phyloP scores from a whole-genome alignment of 2,113 vertebrate genomes.

The Petromus typicus region DNA sequence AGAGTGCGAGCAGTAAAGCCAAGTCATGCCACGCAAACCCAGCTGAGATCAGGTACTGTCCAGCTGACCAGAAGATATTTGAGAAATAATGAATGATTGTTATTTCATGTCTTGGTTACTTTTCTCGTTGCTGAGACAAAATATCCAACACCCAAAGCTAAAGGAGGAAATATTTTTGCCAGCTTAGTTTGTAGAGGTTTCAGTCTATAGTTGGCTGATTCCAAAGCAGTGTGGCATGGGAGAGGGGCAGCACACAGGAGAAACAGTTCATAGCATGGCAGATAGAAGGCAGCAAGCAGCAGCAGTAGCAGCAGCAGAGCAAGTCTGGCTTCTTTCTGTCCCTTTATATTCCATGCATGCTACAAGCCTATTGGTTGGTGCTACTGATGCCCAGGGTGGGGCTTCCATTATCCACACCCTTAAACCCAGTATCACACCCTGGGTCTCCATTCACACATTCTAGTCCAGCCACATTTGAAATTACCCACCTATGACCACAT shows the following conservation, averaged over 20 bases:
- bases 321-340: not conserved
- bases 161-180: not conserved
- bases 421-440: not conserved
- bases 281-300: not conserved
- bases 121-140: not conserved
- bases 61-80: not conserved
- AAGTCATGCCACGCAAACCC: not conserved
- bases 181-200: not conserved
- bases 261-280: not conserved
- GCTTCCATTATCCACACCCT: not conserved
- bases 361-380: not conserved
- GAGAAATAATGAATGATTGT: not conserved
- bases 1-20: not conserved
- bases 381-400: not conserved
- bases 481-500: not conserved
- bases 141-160: not conserved
- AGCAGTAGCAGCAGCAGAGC: not conserved
- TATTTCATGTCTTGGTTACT: not conserved
- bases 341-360: not conserved
- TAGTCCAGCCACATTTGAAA: not conserved
- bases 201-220: not conserved
- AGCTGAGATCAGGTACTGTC: not conserved
- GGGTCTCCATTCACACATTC: not conserved
- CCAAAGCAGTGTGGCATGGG: not conserved
- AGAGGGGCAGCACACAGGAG: not conserved